phyloP scores from a whole-genome alignment of 2,888 invertebrate genomes.

The Pachycephus smyrnensis region DNA sequence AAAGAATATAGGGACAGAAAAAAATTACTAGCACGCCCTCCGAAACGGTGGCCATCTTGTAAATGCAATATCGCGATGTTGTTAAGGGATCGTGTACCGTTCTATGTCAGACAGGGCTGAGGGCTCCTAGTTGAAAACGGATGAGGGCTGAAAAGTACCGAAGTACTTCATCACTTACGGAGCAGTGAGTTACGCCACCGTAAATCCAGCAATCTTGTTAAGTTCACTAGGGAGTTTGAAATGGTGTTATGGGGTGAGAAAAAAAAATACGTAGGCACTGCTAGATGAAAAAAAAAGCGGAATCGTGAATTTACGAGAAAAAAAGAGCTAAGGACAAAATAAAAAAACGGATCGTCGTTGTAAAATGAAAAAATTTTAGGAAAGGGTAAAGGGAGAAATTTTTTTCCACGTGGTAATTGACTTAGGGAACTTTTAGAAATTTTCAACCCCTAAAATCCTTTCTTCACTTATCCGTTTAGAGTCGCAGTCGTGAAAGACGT shows the following conservation, averaged over 20 bases:
- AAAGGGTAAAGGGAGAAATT: neutral
- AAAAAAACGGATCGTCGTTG: neutral
- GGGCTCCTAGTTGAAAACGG: neutral
- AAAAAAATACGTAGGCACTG: neutral
- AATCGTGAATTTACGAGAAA: neutral
- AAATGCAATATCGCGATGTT: neutral
- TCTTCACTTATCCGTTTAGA: too few relatives aligned
- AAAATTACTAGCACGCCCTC: neutral
- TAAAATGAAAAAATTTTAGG: neutral
- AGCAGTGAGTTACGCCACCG: conserved; percentile 40
- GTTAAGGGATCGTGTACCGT: neutral
- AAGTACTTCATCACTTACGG: conserved; percentile 38
- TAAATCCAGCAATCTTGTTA: conserved; percentile 48
- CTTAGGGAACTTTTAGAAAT: neutral
- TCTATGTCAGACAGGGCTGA: neutral
- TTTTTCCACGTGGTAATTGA: neutral
- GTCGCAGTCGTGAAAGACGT: too few relatives aligned
- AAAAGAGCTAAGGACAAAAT: neutral
- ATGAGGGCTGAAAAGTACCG: conserved; percentile 10
- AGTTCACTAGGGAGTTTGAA: conserved; percentile 18
- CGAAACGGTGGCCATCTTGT: neutral
- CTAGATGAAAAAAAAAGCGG: neutral
- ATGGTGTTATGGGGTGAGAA: neutral
- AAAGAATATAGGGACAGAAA: neutral
- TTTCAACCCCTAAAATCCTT: too few relatives aligned